phyloP scores from a whole-genome alignment of 2,888 invertebrate genomes.

The Pseudanteris insignis region DNA sequence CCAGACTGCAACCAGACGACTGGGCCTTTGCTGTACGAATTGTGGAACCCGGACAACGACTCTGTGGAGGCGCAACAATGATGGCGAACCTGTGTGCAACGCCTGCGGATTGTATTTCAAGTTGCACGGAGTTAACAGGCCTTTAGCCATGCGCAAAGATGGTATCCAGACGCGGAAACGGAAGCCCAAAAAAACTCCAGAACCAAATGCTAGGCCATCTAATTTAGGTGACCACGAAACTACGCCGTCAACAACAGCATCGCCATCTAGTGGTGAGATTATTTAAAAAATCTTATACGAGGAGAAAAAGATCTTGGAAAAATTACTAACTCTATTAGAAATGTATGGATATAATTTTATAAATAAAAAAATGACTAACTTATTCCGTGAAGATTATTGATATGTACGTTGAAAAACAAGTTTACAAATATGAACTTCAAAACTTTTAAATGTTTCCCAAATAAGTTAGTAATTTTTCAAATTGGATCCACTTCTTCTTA shows the following conservation, averaged over 20 bases:
- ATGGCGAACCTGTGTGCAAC: slow-evolving; percentile 98
- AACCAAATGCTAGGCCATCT: slow-evolving; percentile 56
- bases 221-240: slow-evolving; percentile 56
- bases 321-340: too few relatives aligned
- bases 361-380: too few relatives aligned
- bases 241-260: slow-evolving; percentile 58
- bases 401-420: too few relatives aligned
- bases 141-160: slow-evolving; percentile 94
- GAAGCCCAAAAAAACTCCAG: slow-evolving; percentile 85
- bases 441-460: too few relatives aligned
- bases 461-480: too few relatives aligned
- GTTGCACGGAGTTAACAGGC: slow-evolving; percentile 91
- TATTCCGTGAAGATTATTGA: too few relatives aligned
- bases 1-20: slow-evolving; percentile 85
- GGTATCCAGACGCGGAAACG: slow-evolving; percentile 96
- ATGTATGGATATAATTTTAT: too few relatives aligned
- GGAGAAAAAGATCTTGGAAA: too few relatives aligned
- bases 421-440: too few relatives aligned
- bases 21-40: slow-evolving; percentile 94
- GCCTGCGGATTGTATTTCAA: slow-evolving; percentile 98
- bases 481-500: too few relatives aligned
- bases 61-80: slow-evolving; percentile 96
- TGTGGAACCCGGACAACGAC: slow-evolving; percentile 98
- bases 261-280: slow-evolving; percentile 59
- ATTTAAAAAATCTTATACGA: too few relatives aligned